These are phyloP conservation scores for Spinibarbus caldwelli DNA, from an alignment of 2,797 vertebrate species.

Conservation along the genomic window DNA sequence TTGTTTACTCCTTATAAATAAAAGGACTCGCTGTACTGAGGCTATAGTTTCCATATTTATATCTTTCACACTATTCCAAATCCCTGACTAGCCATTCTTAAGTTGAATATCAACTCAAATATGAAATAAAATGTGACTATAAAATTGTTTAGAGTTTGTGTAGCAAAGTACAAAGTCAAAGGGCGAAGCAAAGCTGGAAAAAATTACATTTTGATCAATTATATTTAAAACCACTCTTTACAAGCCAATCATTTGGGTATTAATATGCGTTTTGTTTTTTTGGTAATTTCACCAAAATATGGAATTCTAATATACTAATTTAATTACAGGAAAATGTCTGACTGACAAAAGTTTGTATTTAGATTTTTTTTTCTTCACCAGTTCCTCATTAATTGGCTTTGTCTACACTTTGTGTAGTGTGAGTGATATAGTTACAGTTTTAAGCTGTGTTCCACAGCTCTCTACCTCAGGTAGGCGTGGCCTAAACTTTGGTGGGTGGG, in stretches of 20 bases:
- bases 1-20: conserved; percentile 19
- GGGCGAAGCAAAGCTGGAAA: neutral
- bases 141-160: neutral
- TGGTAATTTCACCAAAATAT: neutral
- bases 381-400: conserved; percentile 28
- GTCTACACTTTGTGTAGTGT: conserved; percentile 42
- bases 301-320: neutral
- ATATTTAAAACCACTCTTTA: neutral
- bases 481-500: conserved; percentile 67
- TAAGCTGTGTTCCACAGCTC: conserved; percentile 56
- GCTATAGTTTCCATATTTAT: conserved; percentile 2
- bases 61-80: neutral
- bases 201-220: neutral
- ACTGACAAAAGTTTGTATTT: neutral
- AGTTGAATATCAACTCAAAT: conserved; percentile 48
- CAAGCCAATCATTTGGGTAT: neutral
- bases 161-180: conserved; percentile 8
- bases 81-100: conserved; percentile 14
- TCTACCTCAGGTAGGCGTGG: conserved; percentile 61
- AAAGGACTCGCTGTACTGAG: neutral
- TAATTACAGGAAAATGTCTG: neutral
- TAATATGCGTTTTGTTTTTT: neutral
- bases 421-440: conserved; percentile 55
- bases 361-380: neutral
- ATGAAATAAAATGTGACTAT: conserved; percentile 14